Conservation (phyloP, 2,888 invertebrate species). For the Acanthosepion esculentum region DNA sequence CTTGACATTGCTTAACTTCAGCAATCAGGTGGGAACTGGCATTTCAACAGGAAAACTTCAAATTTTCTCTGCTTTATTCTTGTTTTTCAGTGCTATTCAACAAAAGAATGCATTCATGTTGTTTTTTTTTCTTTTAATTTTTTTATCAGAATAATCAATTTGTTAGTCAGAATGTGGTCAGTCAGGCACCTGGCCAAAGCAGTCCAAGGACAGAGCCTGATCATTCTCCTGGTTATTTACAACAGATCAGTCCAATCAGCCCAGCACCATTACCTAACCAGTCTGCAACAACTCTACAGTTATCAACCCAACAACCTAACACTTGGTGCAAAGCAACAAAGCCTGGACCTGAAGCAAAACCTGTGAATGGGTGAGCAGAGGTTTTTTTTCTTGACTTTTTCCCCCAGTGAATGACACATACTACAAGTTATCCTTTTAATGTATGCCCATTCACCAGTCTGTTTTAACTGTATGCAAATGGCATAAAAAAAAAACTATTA, state of each 20-base stretch:
- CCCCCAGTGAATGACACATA: no score
- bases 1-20: no score
- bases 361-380: background rate
- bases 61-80: background rate
- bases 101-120: background rate
- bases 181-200: constrained; percentile 48
- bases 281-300: constrained; percentile 48
- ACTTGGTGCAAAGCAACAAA: constrained; percentile 34
- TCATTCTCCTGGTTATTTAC: constrained; percentile 60
- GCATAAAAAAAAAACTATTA: no score
- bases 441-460: no score
- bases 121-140: background rate
- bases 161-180: constrained; percentile 12
- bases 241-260: constrained; percentile 66
- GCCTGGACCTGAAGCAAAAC: background rate
- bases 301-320: background rate
- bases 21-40: no score
- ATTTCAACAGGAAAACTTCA: no score
- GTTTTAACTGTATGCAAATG: no score
- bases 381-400: background rate
- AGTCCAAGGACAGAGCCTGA: constrained; percentile 54
- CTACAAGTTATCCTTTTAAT: no score
- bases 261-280: constrained; percentile 56
- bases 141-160: constrained; percentile 37
- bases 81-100: no score